Base-by-base conservation (phyloP, 1,140 invertebrate species). In the Berghia stephanieae region DNA sequence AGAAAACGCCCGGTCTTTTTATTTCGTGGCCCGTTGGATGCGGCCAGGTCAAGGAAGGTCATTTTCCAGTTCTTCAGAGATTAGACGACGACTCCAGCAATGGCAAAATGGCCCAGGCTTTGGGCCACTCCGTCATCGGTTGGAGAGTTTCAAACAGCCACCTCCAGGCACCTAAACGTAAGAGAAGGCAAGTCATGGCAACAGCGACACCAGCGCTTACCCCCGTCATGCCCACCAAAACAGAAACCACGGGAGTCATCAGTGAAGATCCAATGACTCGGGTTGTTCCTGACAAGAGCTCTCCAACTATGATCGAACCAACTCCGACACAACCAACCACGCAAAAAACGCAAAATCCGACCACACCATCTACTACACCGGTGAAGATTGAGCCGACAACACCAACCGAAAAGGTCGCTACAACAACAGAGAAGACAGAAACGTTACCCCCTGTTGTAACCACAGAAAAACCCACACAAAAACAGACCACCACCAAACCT, bases 11-110 rank as follows among this genome's bases (percentile, higher is more conserved):
- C 77, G 89, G 90, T 68, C 86, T 90, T 31, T 81, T 90, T 43
- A 83, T 93, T 4, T 90, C 92, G 16, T 92, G 92, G 91, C 86
- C 93, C 91, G 92, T 94, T 74, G 94, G 93, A 10, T 94, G 94
- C 86, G 92, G 92, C 6, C 77, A 73, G 42, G 86, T 94, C 91
- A 92, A 92, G 83, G 87, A 44, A 67, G 91, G 91, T 52, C 86
- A 90, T 66, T 86, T 90, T 79, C 89, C 91, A 27, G 84, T 92
- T 18, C 88, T 94, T 13, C 91, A 92, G 27, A 91, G 92, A 55
- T 85, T 94, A 13, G 91, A 92, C 52, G 89, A 91, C 31, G 91
- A 92, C 77, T 91, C 92, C 1, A 90, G 89, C 21, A 93, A 93
- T 82, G 93, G 93, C 0, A 92, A 91, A 1, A 86, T 94, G 36